These are phyloP conservation scores for Tupaia tana DNA, from an alignment of 2,113 vertebrate species.

Conservation along the genomic window DNA sequence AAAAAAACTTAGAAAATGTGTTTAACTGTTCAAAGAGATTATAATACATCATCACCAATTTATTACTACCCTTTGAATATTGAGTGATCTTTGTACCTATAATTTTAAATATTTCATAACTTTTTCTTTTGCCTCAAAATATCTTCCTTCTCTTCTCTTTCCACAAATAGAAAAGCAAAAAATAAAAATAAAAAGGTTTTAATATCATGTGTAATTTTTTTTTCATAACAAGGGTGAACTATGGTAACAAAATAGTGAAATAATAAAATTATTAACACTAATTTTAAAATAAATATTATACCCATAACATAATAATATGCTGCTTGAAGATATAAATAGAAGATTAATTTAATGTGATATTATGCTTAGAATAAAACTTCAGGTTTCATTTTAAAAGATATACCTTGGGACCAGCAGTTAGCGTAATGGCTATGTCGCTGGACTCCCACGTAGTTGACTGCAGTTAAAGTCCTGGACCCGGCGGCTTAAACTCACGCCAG, in stretches of 20 bases:
- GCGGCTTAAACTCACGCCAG: too few species aligned
- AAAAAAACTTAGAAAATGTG: not conserved
- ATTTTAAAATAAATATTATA: not conserved
- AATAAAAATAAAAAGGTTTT: not conserved
- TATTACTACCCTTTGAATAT: not conserved
- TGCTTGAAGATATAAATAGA: not conserved
- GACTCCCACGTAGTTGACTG: too few species aligned
- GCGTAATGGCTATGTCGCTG: too few species aligned
- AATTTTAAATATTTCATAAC: not conserved
- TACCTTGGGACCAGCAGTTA: too few species aligned
- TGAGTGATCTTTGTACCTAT: not conserved
- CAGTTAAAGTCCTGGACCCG: too few species aligned
- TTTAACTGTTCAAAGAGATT: not conserved
- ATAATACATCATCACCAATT: not conserved
- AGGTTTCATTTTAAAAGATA: slow-evolving; percentile 3
- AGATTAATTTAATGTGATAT: slow-evolving; percentile 43
- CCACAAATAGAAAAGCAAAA: not conserved
- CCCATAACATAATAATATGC: not conserved
- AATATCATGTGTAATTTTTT: not conserved
- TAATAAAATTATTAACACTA: not conserved
- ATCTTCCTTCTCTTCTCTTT: not conserved
- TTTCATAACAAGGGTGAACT: not conserved
- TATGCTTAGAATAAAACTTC: slow-evolving; percentile 46
- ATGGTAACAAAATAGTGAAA: not conserved
- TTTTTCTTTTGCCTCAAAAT: slow-evolving; percentile 25